A percentile compares a stretch with the other conserved stretches of the same genome.
Evolutionary conservation across 2,888 invertebrate species (phyloP).

Genomic region (Drosophila buzzatii): DNA sequence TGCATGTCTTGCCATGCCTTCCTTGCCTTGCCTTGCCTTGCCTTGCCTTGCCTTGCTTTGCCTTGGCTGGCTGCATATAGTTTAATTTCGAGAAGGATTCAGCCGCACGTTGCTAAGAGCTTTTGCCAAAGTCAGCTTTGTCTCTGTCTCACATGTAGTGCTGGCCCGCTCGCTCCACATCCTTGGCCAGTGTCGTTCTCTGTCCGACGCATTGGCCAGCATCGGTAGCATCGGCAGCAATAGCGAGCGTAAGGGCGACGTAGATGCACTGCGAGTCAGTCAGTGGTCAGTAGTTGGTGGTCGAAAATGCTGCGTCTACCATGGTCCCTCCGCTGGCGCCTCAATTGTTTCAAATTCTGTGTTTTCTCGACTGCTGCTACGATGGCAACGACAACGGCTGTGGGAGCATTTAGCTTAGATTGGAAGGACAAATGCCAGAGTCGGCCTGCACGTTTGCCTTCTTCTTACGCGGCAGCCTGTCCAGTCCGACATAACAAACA

Average conservation of each 20-base stretch:
- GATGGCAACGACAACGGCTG: conserved; percentile 48
- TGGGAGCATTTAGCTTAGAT: conserved; percentile 78
- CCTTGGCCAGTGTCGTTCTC: conserved; percentile 40
- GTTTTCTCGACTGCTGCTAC: conserved; percentile 58
- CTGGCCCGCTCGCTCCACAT: conserved; percentile 26
- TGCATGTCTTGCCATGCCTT: conserved; percentile 63
- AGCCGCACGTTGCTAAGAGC: conserved; percentile 76
- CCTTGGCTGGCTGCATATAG: conserved; percentile 77
- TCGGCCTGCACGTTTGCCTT: conserved; percentile 70
- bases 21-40: too few species aligned
- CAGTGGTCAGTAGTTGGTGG: conserved; percentile 80
- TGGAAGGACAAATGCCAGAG: conserved; percentile 79
- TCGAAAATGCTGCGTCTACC: conserved; percentile 80
- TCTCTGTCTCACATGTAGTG: conserved; percentile 26
- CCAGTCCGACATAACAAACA: conserved; percentile 38
- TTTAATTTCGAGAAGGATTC: conserved; percentile 81
- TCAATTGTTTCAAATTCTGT: conserved; percentile 80
- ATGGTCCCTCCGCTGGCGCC: conserved; percentile 64
- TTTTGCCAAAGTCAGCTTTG: conserved; percentile 56
- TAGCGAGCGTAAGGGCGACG: conserved; percentile 54
- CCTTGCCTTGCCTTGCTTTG: conserved; percentile 29
- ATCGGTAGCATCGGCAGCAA: conserved; percentile 32
- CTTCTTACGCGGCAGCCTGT: conserved; percentile 79
- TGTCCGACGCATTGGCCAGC: conserved; percentile 45
- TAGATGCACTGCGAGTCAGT: conserved; percentile 65